Percentiles rank a stretch among this genome's conserved stretches.
Evolutionary conservation across 2,113 vertebrate species (phyloP).

Genomic region (Dendropsophus ebraccatus): DNA sequence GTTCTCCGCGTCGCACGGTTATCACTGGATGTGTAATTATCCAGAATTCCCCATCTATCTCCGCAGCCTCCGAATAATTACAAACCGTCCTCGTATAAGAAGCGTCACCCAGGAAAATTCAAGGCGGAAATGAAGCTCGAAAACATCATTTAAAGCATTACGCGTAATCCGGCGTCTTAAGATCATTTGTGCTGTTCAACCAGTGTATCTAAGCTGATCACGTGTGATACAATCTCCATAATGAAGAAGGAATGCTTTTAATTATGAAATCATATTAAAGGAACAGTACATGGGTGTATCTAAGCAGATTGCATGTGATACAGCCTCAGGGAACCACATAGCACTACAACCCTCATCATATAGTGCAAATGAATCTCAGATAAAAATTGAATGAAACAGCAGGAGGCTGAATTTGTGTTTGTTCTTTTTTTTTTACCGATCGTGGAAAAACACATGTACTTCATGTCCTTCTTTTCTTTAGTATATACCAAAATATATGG

Average conservation of each 20-base stretch:
- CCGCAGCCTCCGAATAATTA: constrained; percentile 18
- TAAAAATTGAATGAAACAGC: too few species aligned
- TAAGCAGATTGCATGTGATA: too few species aligned
- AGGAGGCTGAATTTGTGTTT: too few species aligned
- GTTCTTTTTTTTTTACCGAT: too few species aligned
- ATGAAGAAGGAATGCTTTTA: not conserved
- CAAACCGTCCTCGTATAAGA: not conserved
- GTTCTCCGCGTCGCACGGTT: not conserved
- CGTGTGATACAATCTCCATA: not conserved
- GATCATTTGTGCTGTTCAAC: not conserved
- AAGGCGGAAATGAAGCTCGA: not conserved
- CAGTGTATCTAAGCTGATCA: not conserved
- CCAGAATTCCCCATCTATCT: constrained; percentile 17
- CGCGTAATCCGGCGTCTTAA: not conserved
- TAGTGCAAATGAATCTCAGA: too few species aligned
- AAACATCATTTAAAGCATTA: not conserved
- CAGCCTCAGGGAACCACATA: too few species aligned
- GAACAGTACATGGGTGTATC: too few species aligned
- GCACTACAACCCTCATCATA: too few species aligned
- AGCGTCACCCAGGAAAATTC: not conserved
- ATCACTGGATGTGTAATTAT: constrained; percentile 46
- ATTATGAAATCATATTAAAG: too few species aligned
- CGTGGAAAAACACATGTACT: too few species aligned
- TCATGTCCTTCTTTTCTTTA: too few species aligned
- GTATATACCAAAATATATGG: too few species aligned